A percentile compares a stretch with the other conserved stretches of the same genome.
These are phyloP conservation scores for Physella acuta DNA, from an alignment of 1,140 invertebrate genomes.

Conservation along the genomic window DNA sequence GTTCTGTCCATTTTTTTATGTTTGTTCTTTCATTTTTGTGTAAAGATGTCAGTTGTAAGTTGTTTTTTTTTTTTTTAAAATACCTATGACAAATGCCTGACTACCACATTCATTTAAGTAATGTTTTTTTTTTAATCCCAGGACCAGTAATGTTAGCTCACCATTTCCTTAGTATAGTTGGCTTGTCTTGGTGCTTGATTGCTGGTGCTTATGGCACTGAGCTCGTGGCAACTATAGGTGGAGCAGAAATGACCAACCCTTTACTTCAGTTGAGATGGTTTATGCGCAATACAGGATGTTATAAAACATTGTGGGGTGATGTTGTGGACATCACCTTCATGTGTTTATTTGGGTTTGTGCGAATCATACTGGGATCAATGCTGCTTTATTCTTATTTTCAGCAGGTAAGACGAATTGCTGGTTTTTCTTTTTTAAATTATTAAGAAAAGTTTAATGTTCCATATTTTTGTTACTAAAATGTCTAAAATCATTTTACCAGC, in stretches of 20 bases:
- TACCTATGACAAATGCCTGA: too few species aligned
- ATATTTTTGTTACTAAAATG: not conserved
- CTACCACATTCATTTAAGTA: too few species aligned
- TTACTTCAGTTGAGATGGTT: conserved; percentile 60
- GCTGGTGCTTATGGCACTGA: conserved; percentile 53
- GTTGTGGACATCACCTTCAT: conserved; percentile 52
- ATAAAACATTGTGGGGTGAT: conserved; percentile 41
- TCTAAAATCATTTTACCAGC: not conserved
- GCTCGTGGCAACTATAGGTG: conserved; percentile 52
- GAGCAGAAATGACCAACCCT: conserved; percentile 58
- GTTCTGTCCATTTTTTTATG: too few species aligned
- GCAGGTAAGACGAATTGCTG: conserved; percentile 27
- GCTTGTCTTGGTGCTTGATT: conserved; percentile 38
- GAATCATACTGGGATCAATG: conserved; percentile 47
- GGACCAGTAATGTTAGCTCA: conserved; percentile 56
- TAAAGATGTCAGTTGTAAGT: too few species aligned
- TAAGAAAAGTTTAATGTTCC: not conserved
- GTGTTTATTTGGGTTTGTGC: conserved; percentile 47
- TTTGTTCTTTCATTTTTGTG: too few species aligned
- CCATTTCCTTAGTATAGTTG: conserved; percentile 51
- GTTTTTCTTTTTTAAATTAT: not conserved
- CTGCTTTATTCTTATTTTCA: conserved; percentile 50
- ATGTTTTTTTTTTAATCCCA: too few species aligned
- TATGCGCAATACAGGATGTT: conserved; percentile 41
- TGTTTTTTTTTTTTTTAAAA: too few species aligned